phyloP scores from a whole-genome alignment of 2,797 vertebrate genomes.

The Moxostoma hubbsi region DNA sequence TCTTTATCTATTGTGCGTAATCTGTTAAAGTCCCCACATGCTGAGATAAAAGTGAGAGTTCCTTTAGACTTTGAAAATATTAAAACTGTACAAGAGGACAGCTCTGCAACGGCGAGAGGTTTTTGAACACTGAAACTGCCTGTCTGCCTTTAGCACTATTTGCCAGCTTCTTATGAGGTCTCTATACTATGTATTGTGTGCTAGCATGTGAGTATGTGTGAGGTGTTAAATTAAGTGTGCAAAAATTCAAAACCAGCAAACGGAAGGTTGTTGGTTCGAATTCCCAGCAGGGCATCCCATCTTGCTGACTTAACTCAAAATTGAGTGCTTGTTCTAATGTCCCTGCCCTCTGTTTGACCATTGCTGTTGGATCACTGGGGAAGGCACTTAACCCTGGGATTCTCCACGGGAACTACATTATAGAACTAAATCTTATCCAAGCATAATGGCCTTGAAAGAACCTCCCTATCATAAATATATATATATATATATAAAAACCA shows the following conservation, averaged over 20 bases:
- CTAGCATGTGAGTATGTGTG: slow-evolving; percentile 37
- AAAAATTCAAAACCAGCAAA: slow-evolving; percentile 15
- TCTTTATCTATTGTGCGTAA: slow-evolving; percentile 17
- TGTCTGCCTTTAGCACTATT: slow-evolving; percentile 43
- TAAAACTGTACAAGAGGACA: slow-evolving; percentile 6
- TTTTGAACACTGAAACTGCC: slow-evolving; percentile 28
- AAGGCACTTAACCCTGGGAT: neutral
- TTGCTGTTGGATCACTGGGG: slow-evolving; percentile 12
- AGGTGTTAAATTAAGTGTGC: slow-evolving; percentile 21
- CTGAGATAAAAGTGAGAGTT: slow-evolving; percentile 40
- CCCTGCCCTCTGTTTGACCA: slow-evolving; percentile 36
- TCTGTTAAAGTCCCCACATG: slow-evolving; percentile 8
- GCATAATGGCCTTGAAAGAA: slow-evolving; percentile 24
- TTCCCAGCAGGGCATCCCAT: slow-evolving; percentile 15
- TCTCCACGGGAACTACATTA: slow-evolving; percentile 11
- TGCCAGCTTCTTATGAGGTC: slow-evolving; percentile 49
- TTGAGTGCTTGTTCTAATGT: neutral
- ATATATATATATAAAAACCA: neutral
- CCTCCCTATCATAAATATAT: neutral
- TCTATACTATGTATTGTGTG: slow-evolving; percentile 33
- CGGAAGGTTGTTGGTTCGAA: neutral
- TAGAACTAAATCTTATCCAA: slow-evolving; percentile 6
- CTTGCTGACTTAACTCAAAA: slow-evolving; percentile 34
- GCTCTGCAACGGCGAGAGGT: slow-evolving; percentile 37
- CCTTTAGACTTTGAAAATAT: slow-evolving; percentile 34